Conservation (phyloP, 2,113 vertebrate genomes). For the Zingel zingel region DNA sequence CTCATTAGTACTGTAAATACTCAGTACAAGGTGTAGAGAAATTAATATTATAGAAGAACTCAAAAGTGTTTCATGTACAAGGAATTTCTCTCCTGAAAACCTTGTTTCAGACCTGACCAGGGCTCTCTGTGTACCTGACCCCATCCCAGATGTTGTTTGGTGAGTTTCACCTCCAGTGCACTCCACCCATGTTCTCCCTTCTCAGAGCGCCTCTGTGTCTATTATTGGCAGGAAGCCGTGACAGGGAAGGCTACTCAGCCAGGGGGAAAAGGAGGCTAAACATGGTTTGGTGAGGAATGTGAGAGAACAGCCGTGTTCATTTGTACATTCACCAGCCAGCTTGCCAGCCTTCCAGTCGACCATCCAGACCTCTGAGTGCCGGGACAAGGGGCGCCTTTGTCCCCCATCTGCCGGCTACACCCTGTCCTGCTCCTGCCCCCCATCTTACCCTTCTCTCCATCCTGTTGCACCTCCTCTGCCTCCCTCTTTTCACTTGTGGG, state of each 20-base stretch:
- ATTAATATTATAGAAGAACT: not conserved
- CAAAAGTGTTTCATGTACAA: not conserved
- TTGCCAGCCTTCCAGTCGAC: constrained; percentile 79
- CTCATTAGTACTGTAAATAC: not conserved
- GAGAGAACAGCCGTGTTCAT: constrained; percentile 75
- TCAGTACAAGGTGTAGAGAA: not conserved
- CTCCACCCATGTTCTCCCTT: constrained; percentile 64
- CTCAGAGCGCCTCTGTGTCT: constrained; percentile 72
- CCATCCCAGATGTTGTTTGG: constrained; percentile 70
- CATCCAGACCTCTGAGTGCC: constrained; percentile 80
- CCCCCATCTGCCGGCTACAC: constrained; percentile 73
- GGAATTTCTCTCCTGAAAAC: constrained; percentile 33
- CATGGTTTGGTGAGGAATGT: constrained; percentile 79
- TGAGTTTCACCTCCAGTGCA: constrained; percentile 57
- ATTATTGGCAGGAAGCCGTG: constrained; percentile 73
- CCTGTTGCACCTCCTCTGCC: constrained; percentile 70
- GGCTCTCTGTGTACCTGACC: constrained; percentile 37
- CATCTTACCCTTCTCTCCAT: constrained; percentile 74
- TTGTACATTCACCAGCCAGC: constrained; percentile 72
- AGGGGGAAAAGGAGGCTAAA: constrained; percentile 79
- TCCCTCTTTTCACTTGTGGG: constrained; percentile 68
- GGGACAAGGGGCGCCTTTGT: constrained; percentile 92
- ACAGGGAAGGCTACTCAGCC: constrained; percentile 72
- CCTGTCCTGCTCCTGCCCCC: constrained; percentile 74
- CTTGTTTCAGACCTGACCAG: constrained; percentile 35